Conservation (phyloP, 2,888 invertebrate genomes). For the Microctonus brassicae region DNA sequence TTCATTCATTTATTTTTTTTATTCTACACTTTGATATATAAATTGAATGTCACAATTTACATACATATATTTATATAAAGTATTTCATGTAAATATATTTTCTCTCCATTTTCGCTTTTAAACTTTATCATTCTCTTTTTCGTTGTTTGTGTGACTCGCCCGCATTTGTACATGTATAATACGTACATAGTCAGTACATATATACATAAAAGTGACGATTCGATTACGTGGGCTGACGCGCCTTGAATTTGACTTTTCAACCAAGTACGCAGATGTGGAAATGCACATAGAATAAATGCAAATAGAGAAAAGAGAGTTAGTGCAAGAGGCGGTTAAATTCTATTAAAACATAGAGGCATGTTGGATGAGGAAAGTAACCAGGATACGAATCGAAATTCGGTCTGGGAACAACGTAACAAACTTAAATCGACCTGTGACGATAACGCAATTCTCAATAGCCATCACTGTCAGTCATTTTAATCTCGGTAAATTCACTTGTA, state of each 20-base stretch:
- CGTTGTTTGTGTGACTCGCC: not conserved
- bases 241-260: conserved; percentile 49
- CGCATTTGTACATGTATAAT: not conserved
- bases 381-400: conserved; percentile 16
- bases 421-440: conserved; percentile 25
- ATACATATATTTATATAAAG: too few species aligned
- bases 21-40: too few species aligned
- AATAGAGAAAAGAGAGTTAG: not conserved
- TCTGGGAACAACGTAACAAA: conserved; percentile 27
- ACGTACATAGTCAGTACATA: not conserved
- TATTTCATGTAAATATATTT: not conserved
- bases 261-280: not conserved
- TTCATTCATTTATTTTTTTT: too few species aligned
- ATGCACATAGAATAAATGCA: not conserved
- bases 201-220: conserved; percentile 37
- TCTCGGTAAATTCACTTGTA: conserved; percentile 30
- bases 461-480: not conserved
- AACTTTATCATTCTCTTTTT: not conserved
- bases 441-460: conserved; percentile 25
- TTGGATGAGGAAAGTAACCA: conserved; percentile 7
- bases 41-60: too few species aligned
- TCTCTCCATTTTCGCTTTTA: not conserved
- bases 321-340: not conserved
- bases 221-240: conserved; percentile 45
- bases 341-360: not conserved